phyloP scores from a whole-genome alignment of 2,113 vertebrate species.

The Erythrocebus patas region DNA sequence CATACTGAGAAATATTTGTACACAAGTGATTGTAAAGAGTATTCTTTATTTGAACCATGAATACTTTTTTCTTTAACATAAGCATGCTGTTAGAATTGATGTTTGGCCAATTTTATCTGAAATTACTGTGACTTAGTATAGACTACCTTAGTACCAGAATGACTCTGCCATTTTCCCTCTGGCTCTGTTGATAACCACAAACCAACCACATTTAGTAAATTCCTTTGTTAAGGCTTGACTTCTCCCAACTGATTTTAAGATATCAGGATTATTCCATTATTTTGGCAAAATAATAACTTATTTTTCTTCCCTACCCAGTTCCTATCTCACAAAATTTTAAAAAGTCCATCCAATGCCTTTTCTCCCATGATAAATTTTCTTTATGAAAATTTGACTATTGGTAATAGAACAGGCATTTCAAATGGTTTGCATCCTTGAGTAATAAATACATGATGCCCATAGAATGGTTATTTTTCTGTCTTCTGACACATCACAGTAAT shows the following conservation, averaged over 20 bases:
- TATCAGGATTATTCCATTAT: neutral
- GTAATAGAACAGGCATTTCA: neutral
- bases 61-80: slow-evolving; percentile 25
- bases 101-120: neutral
- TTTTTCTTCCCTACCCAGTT: neutral
- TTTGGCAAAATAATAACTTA: neutral
- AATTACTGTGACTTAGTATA: slow-evolving; percentile 33
- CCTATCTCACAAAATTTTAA: neutral
- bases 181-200: neutral
- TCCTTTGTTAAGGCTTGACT: neutral
- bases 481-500: neutral
- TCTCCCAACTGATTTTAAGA: neutral
- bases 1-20: neutral
- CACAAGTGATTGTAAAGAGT: neutral
- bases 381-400: neutral
- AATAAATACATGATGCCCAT: neutral
- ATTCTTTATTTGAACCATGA: neutral
- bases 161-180: neutral
- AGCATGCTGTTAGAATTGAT: neutral
- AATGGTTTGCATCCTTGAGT: neutral
- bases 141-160: neutral
- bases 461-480: neutral
- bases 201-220: neutral
- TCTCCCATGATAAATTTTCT: neutral
- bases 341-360: neutral